Base-by-base conservation (phyloP, 2,888 invertebrate species). In the Petrolisthes manimaculis region DNA sequence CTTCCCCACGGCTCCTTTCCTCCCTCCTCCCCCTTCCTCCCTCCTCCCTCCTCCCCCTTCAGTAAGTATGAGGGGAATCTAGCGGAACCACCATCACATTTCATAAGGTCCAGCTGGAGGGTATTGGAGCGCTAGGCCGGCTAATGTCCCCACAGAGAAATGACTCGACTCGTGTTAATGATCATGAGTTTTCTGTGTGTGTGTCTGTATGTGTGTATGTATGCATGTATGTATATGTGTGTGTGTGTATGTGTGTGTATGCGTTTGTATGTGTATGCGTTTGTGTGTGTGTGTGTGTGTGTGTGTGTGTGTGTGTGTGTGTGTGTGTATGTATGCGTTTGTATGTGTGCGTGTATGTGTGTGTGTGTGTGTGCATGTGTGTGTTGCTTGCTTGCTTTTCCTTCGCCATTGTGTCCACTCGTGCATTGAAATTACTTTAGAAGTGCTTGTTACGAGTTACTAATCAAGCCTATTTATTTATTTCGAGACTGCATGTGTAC, bases 231-330 rank as follows among this genome's bases (percentile, higher is more conserved):
- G 9, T 74, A 18, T 8, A 1, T 2, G 4, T 74, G 75, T n/a
- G 61, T 61, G 61, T 61, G 61, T 75, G 75, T 75, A 21, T n/a
- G 75, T 75, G 75, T 75, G 75, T 21, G 75, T n/a, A 21, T 75
- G 75, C n/a, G n/a, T n/a, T n/a, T n/a, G n/a, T n/a, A n/a, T n/a
- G n/a, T n/a, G n/a, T n/a, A n/a, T n/a, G n/a, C n/a, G n/a, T n/a
- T n/a, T n/a, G n/a, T n/a, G n/a, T n/a, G n/a, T n/a, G n/a, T n/a
- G n/a, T n/a, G n/a, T n/a, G n/a, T n/a, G n/a, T n/a, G n/a, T n/a
- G n/a, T n/a, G n/a, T n/a, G n/a, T n/a, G n/a, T n/a, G n/a, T n/a
- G n/a, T n/a, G n/a, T n/a, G n/a, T n/a, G n/a, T n/a, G n/a, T n/a
- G n/a, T n/a, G n/a, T n/a, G n/a, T n/a, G n/a, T n/a, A n/a, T n/a